These are phyloP conservation scores for Venusia cambrica DNA, from an alignment of 2,888 invertebrate genomes.

Conservation along the genomic window DNA sequence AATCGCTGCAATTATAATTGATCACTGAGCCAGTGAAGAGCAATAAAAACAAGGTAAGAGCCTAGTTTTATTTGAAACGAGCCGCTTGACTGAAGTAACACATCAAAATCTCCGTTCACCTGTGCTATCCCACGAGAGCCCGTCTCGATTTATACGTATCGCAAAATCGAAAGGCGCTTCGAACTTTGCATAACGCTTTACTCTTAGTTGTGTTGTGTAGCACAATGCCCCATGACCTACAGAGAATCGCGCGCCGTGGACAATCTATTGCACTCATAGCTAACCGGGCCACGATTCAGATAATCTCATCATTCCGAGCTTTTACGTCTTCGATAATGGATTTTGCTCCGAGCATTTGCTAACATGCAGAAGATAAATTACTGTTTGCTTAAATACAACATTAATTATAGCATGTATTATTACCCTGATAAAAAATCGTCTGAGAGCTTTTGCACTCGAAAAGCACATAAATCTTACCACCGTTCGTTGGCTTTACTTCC, in stretches of 20 bases:
- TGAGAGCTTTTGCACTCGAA: slow-evolving; percentile 49
- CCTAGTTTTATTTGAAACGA: slow-evolving; percentile 45
- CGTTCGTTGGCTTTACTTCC: slow-evolving; percentile 72
- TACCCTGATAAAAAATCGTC: slow-evolving; percentile 30
- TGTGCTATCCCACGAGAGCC: slow-evolving; percentile 71
- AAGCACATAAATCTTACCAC: slow-evolving; percentile 75
- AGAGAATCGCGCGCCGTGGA: slow-evolving; percentile 46
- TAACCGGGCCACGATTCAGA: slow-evolving; percentile 29
- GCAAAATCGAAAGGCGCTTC: slow-evolving; percentile 71
- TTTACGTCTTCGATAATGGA: slow-evolving; percentile 7
- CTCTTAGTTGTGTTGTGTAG: slow-evolving; percentile 61
- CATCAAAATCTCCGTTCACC: slow-evolving; percentile 68
- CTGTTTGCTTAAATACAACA: slow-evolving; percentile 10
- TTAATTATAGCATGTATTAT: slow-evolving; percentile 26
- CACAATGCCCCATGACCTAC: slow-evolving; percentile 58
- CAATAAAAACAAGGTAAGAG: slow-evolving; percentile 26
- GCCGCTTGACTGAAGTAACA: slow-evolving; percentile 58
- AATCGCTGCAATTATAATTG: too few species aligned
- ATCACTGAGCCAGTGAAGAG: too few species aligned
- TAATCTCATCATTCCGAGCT: slow-evolving; percentile 14
- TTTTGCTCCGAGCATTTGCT: background rate
- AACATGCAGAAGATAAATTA: slow-evolving; percentile 13
- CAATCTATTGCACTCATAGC: slow-evolving; percentile 37
- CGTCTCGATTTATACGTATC: slow-evolving; percentile 72
- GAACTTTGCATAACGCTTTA: slow-evolving; percentile 71